phyloP scores from a whole-genome alignment of 1,140 invertebrate species.

The Neodiprion pinetum region DNA sequence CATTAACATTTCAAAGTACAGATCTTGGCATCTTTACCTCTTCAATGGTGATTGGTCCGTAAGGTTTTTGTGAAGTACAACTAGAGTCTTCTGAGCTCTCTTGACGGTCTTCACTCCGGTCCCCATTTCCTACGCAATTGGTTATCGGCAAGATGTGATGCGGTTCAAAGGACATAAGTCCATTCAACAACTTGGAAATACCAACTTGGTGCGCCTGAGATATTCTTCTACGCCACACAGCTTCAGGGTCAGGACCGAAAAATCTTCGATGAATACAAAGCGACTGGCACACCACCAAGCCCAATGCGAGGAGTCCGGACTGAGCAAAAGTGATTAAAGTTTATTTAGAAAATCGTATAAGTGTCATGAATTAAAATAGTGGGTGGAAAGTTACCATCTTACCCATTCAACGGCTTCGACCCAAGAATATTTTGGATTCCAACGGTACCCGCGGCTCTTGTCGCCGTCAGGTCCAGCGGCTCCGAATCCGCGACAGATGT shows the following conservation, averaged over 20 bases:
- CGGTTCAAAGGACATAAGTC: slow-evolving; percentile 34
- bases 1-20: not conserved
- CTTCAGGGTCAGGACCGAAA: not conserved
- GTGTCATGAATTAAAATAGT: slow-evolving; percentile 12
- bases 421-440: slow-evolving; percentile 44
- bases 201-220: slow-evolving; percentile 23
- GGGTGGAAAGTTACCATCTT: slow-evolving; percentile 16
- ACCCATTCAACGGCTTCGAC: slow-evolving; percentile 53
- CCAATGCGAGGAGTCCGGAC: slow-evolving; percentile 44
- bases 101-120: slow-evolving; percentile 18
- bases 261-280: not conserved
- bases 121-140: slow-evolving; percentile 33
- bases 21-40: slow-evolving; percentile 46
- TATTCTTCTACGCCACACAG: slow-evolving; percentile 29
- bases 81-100: slow-evolving; percentile 10
- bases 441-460: slow-evolving; percentile 37
- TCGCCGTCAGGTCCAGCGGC: slow-evolving; percentile 35
- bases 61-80: slow-evolving; percentile 22
- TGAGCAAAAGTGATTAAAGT: slow-evolving; percentile 33
- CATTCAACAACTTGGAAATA: slow-evolving; percentile 28
- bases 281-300: slow-evolving; percentile 41
- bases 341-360: not conserved
- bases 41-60: slow-evolving; percentile 48
- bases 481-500: slow-evolving; percentile 33
- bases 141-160: slow-evolving; percentile 38